These are phyloP conservation scores for Ataeniobius toweri DNA, from an alignment of 2,797 vertebrate species.

Conservation along the genomic window DNA sequence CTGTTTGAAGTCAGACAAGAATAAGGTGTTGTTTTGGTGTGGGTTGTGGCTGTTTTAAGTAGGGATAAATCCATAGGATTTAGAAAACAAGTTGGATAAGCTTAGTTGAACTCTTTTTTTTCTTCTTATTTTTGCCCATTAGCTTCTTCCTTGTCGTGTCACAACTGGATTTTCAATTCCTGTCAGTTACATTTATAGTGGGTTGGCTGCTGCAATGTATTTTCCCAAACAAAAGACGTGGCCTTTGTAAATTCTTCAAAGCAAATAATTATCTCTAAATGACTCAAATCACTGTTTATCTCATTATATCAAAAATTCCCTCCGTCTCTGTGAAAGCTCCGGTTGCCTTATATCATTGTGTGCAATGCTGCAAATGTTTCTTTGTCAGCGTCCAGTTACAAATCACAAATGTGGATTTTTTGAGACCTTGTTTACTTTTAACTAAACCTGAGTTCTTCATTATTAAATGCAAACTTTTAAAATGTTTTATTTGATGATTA, in stretches of 20 bases:
- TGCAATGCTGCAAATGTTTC: constrained; percentile 12
- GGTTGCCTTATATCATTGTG: constrained; percentile 2
- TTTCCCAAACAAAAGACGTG: constrained; percentile 20
- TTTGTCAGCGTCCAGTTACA: neutral
- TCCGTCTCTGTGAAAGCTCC: constrained; percentile 2
- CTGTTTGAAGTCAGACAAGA: constrained; percentile 49
- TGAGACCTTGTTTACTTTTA: neutral
- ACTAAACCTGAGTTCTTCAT: neutral
- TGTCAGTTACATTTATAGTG: constrained; percentile 18
- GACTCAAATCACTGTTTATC: constrained; percentile 29
- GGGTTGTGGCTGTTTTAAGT: constrained; percentile 60
- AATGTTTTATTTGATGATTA: neutral
- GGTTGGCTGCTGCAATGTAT: constrained; percentile 6
- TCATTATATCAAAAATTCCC: constrained; percentile 30
- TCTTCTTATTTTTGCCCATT: constrained; percentile 3
- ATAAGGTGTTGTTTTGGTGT: constrained; percentile 65
- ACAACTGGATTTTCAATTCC: constrained; percentile 18
- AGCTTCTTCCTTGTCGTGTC: constrained; percentile 15
- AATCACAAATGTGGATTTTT: constrained; percentile 8
- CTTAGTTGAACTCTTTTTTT: constrained; percentile 31
- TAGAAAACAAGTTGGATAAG: constrained; percentile 48
- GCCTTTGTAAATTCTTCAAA: constrained; percentile 6
- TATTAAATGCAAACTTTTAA: neutral
- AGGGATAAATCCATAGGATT: constrained; percentile 51
- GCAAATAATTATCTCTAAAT: constrained; percentile 27